Evolutionary conservation across 2,888 invertebrate genomes (phyloP).

Genomic region (Amphipoea oculea): DNA sequence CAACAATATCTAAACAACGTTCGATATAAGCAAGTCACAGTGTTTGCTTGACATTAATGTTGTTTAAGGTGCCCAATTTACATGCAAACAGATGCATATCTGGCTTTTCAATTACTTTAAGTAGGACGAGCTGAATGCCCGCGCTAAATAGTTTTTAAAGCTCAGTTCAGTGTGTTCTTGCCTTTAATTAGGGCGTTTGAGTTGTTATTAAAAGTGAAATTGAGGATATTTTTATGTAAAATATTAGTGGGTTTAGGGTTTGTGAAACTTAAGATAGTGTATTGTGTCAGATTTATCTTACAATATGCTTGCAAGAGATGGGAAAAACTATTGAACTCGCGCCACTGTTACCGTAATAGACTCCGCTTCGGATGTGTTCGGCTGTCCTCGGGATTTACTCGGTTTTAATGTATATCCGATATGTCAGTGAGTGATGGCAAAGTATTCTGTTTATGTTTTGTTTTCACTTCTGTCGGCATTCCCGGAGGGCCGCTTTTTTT

Average conservation of each 20-base stretch:
- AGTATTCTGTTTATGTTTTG: too few relatives aligned
- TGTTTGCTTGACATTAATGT: conserved; percentile 27
- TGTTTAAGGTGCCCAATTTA: conserved; percentile 48
- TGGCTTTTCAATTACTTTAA: conserved; percentile 36
- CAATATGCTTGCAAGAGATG: not conserved
- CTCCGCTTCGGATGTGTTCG: too few relatives aligned
- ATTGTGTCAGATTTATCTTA: not conserved
- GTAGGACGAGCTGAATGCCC: conserved; percentile 28
- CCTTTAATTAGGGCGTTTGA: not conserved
- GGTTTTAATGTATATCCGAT: too few relatives aligned
- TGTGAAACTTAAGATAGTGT: not conserved
- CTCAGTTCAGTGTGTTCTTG: not conserved
- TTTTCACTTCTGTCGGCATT: too few relatives aligned
- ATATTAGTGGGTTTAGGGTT: not conserved
- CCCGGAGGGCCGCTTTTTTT: too few relatives aligned
- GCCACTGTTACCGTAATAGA: too few relatives aligned
- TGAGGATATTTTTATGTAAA: not conserved
- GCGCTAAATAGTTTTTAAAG: conserved; percentile 25
- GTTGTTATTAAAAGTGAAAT: not conserved
- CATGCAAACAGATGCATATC: conserved; percentile 48
- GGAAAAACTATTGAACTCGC: too few relatives aligned
- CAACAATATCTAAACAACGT: conserved; percentile 17
- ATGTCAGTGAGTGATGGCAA: too few relatives aligned
- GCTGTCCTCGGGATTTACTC: too few relatives aligned
- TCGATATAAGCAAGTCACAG: conserved; percentile 7